Percentiles rank a stretch among this genome's conserved stretches.
These are phyloP conservation scores for Arctia plantaginis DNA, from an alignment of 2,888 invertebrate species.

Conservation along the genomic window DNA sequence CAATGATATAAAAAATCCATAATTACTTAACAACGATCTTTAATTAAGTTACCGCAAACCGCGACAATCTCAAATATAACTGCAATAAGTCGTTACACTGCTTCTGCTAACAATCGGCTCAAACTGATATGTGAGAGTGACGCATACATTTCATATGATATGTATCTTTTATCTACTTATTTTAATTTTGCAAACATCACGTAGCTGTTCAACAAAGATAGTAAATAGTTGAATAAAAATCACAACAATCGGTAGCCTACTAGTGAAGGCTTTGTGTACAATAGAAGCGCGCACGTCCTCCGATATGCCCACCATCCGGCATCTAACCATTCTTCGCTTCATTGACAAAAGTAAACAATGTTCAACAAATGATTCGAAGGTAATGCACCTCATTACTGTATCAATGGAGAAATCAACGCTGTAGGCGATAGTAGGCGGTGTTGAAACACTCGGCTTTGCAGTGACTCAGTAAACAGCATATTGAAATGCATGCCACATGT, in stretches of 20 bases:
- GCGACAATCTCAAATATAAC: conserved; percentile 40
- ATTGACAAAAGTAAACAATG: conserved; percentile 79
- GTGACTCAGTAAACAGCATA: conserved; percentile 66
- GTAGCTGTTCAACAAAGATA: background rate
- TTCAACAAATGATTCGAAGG: conserved; percentile 59
- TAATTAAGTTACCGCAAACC: conserved; percentile 45
- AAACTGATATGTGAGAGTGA: conserved; percentile 44
- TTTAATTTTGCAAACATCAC: conserved; percentile 8
- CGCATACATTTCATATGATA: conserved; percentile 32
- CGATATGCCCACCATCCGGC: conserved; percentile 57
- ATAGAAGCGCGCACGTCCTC: conserved; percentile 51
- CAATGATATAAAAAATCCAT: conserved; percentile 52
- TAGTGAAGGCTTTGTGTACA: conserved; percentile 42
- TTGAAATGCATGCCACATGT: conserved; percentile 66
- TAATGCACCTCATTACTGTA: conserved; percentile 74
- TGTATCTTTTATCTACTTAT: conserved; percentile 15
- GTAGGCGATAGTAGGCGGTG: conserved; percentile 69
- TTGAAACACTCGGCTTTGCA: conserved; percentile 70
- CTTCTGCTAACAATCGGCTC: conserved; percentile 51
- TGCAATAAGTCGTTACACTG: conserved; percentile 45
- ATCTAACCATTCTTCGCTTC: conserved; percentile 70
- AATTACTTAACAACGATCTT: conserved; percentile 46
- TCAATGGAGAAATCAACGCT: conserved; percentile 80
- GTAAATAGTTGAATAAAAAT: conserved; percentile 14
- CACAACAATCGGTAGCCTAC: conserved; percentile 30